Percentiles rank a stretch among this genome's conserved stretches.
These are phyloP conservation scores for Narcine bancroftii DNA, from an alignment of 2,113 vertebrate genomes.

Conservation along the genomic window DNA sequence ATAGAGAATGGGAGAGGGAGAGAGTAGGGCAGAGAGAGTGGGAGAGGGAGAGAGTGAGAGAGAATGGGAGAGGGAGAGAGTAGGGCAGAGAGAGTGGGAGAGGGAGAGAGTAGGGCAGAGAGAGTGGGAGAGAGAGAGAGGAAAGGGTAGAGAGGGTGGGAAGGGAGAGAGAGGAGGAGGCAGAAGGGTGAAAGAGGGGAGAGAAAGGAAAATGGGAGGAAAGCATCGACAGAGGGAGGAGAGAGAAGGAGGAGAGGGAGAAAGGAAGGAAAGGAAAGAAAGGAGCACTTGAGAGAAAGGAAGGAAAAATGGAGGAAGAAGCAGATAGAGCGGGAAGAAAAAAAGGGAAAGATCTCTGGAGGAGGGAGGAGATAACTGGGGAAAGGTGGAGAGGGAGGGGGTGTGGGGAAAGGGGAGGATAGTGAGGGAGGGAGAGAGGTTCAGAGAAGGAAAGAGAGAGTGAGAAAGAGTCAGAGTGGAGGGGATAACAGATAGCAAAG, in stretches of 20 bases:
- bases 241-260: not conserved
- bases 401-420: too few relatives aligned
- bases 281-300: not conserved
- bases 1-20: not conserved
- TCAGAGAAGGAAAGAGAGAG: too few relatives aligned
- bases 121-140: too few relatives aligned
- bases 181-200: not conserved
- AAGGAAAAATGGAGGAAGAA: too few relatives aligned
- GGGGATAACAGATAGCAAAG: too few relatives aligned
- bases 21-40: too few relatives aligned
- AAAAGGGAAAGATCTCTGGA: too few relatives aligned
- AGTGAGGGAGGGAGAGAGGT: too few relatives aligned
- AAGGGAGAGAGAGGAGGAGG: not conserved
- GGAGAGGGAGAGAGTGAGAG: conserved; percentile 16
- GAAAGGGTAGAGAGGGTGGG: not conserved
- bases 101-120: too few relatives aligned
- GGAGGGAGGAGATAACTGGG: too few relatives aligned
- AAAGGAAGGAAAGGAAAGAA: not conserved
- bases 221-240: not conserved
- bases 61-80: not conserved
- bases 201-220: not conserved
- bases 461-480: too few relatives aligned
- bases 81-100: not conserved
- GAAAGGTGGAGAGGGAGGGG: too few relatives aligned
- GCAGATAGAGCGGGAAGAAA: not conserved